Conservation (phyloP, 2,888 invertebrate genomes). For the Athalia cordata region DNA sequence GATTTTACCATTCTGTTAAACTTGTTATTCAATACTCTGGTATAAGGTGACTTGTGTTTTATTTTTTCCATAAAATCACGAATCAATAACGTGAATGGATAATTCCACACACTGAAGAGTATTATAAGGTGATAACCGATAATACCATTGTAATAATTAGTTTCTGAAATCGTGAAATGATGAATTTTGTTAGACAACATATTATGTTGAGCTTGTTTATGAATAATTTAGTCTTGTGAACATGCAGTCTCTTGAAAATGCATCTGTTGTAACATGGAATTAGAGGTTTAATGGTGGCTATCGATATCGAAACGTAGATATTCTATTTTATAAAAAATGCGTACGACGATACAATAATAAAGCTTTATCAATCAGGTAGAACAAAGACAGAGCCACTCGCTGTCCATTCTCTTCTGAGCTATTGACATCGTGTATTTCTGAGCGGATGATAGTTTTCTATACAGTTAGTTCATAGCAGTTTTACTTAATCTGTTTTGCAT, state of each 20-base stretch:
- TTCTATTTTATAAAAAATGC: neutral
- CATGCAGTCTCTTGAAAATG: neutral
- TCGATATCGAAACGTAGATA: neutral
- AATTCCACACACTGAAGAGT: conserved; percentile 16
- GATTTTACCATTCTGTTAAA: neutral
- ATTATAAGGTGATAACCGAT: neutral
- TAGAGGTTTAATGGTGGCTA: neutral
- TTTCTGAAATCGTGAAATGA: conserved; percentile 9
- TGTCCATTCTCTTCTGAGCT: no score
- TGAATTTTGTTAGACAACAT: neutral
- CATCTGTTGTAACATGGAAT: neutral
- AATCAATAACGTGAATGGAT: conserved; percentile 23
- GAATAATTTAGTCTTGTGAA: conserved; percentile 7
- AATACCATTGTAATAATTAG: conserved; percentile 6
- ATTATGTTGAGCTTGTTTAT: conserved; percentile 18
- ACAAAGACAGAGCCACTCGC: no score
- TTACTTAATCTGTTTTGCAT: no score
- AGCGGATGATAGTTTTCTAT: no score
- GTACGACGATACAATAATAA: neutral
- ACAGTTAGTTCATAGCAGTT: no score
- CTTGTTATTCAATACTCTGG: neutral
- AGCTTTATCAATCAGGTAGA: no score
- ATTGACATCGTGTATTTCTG: no score
- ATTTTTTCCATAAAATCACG: neutral
- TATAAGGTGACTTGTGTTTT: neutral